phyloP scores from a whole-genome alignment of 2,888 invertebrate genomes.

The Xylota sylvarum region DNA sequence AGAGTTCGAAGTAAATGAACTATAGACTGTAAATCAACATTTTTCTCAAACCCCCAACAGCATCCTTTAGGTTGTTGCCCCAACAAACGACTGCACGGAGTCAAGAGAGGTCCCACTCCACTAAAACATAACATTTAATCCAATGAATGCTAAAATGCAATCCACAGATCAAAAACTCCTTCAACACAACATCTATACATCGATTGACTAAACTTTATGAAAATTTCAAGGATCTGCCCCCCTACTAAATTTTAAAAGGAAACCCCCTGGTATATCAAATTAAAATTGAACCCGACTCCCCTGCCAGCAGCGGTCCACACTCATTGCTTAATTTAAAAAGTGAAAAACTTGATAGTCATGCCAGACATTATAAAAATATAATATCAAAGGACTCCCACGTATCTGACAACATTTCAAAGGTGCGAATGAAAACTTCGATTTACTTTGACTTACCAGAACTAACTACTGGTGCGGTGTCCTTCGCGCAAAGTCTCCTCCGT shows the following conservation, averaged over 20 bases:
- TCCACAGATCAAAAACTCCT: background rate
- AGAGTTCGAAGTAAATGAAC: too few relatives aligned
- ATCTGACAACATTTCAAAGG: constrained; percentile 12
- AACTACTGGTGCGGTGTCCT: background rate
- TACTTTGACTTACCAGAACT: constrained; percentile 14
- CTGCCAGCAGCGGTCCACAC: background rate
- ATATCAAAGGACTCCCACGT: constrained; percentile 8
- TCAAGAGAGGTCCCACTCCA: too few relatives aligned
- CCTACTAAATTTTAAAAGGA: too few relatives aligned
- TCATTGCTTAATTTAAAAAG: background rate
- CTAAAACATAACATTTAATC: too few relatives aligned
- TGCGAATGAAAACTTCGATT: constrained; percentile 32
- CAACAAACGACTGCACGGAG: too few relatives aligned
- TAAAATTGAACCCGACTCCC: background rate
- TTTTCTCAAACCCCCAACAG: too few relatives aligned
- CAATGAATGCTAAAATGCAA: too few relatives aligned
- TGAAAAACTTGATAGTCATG: constrained; percentile 1
- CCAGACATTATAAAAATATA: background rate
- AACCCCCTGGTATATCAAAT: background rate
- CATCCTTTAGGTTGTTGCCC: too few relatives aligned
- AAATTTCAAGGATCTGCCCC: too few relatives aligned
- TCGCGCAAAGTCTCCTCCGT: background rate
- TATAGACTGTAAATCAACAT: too few relatives aligned
- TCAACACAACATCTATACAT: background rate
- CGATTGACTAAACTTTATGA: background rate